Evolutionary conservation across 2,113 vertebrate species (phyloP).

Genomic region (Eublepharis macularius): DNA sequence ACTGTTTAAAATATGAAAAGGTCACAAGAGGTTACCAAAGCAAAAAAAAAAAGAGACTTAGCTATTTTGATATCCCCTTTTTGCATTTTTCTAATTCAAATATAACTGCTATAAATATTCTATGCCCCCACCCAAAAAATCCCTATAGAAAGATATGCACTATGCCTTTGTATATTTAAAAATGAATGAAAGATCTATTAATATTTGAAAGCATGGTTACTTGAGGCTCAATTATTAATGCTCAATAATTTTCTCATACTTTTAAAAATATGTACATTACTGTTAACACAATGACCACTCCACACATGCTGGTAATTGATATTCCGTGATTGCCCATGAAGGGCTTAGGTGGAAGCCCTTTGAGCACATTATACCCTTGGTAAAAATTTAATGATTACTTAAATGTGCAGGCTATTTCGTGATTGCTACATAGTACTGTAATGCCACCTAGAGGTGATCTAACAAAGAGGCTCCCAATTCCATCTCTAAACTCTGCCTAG

Average conservation of each 20-base stretch:
- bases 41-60: conserved; percentile 11
- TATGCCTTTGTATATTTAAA: conserved; percentile 35
- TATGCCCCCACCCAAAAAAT: conserved; percentile 19
- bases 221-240: conserved; percentile 6
- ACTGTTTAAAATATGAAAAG: conserved; percentile 30
- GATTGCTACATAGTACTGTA: conserved; percentile 44
- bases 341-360: neutral
- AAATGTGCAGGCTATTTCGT: neutral
- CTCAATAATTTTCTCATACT: conserved; percentile 25
- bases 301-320: conserved; percentile 10
- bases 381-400: conserved; percentile 21
- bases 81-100: conserved; percentile 21
- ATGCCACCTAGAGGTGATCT: conserved; percentile 67
- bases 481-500: accelerated
- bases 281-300: conserved; percentile 1
- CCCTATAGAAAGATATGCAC: neutral
- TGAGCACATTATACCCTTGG: conserved; percentile 12
- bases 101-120: neutral
- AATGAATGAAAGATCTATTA: conserved; percentile 26
- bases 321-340: neutral
- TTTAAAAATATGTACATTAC: conserved; percentile 26
- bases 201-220: conserved; percentile 36
- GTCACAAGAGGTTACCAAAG: neutral
- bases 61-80: conserved; percentile 8
- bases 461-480: conserved; percentile 9